These are phyloP conservation scores for Rhinichthys osculus DNA, from an alignment of 2,797 vertebrate genomes.

Conservation along the genomic window DNA sequence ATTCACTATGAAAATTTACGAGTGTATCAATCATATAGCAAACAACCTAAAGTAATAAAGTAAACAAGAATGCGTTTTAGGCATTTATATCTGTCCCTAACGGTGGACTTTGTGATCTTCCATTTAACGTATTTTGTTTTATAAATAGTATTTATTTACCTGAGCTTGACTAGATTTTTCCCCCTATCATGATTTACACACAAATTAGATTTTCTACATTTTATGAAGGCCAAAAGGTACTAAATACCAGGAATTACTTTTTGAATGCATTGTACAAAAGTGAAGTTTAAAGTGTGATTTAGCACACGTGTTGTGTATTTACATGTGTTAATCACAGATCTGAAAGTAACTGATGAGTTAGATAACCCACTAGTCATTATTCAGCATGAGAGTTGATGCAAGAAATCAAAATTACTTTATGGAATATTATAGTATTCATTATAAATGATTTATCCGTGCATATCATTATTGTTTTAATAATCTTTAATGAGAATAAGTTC, in stretches of 20 bases:
- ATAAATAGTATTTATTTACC: too few relatives aligned
- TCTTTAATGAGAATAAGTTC: not conserved
- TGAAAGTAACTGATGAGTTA: too few relatives aligned
- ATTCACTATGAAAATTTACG: too few relatives aligned
- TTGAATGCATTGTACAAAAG: not conserved
- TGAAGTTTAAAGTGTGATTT: not conserved
- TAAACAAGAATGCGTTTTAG: not conserved
- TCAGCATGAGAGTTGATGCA: not conserved
- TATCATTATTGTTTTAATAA: not conserved
- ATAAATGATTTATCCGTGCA: not conserved
- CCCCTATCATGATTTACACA: too few relatives aligned
- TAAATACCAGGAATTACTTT: too few relatives aligned
- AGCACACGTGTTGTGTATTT: not conserved
- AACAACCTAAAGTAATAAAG: not conserved
- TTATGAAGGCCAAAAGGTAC: too few relatives aligned
- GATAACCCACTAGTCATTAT: not conserved
- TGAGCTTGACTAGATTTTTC: too few relatives aligned
- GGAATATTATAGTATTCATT: not conserved
- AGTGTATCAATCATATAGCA: not conserved
- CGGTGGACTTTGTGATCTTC: not conserved
- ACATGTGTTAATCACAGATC: not conserved
- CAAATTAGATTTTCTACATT: too few relatives aligned
- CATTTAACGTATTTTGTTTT: too few relatives aligned
- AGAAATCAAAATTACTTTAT: not conserved
- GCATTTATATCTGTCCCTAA: not conserved